Evolutionary conservation across 2,113 vertebrate species (phyloP).

Genomic region (Tapirus terrestris): DNA sequence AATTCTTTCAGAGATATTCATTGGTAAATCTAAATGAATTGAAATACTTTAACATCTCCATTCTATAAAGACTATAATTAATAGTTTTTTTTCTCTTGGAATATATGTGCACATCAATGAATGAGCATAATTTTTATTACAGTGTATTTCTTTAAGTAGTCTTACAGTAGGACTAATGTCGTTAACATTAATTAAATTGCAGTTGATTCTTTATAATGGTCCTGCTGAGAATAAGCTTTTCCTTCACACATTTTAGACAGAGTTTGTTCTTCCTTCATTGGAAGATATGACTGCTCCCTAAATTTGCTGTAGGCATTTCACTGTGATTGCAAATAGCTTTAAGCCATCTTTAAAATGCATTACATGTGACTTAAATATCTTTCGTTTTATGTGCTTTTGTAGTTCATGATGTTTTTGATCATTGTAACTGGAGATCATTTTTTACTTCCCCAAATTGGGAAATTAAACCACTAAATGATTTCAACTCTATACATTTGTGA

Average conservation of each 20-base stretch:
- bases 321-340: neutral
- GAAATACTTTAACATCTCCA: neutral
- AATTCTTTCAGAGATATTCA: constrained; percentile 50
- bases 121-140: constrained; percentile 31
- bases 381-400: neutral
- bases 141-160: constrained; percentile 13
- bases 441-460: neutral
- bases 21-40: constrained; percentile 63
- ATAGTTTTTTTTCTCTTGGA: constrained; percentile 46
- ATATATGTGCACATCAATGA: constrained; percentile 33
- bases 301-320: neutral
- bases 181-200: constrained; percentile 35
- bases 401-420: neutral
- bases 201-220: neutral
- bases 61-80: constrained; percentile 49
- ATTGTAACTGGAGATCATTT: neutral
- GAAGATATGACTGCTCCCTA: neutral
- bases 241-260: neutral
- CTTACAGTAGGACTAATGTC: neutral
- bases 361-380: neutral
- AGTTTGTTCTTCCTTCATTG: neutral
- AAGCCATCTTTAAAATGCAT: neutral
- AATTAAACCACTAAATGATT: neutral
- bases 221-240: neutral
- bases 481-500: neutral